phyloP scores from a whole-genome alignment of 2,888 invertebrate species.

The Chironomus tentans region DNA sequence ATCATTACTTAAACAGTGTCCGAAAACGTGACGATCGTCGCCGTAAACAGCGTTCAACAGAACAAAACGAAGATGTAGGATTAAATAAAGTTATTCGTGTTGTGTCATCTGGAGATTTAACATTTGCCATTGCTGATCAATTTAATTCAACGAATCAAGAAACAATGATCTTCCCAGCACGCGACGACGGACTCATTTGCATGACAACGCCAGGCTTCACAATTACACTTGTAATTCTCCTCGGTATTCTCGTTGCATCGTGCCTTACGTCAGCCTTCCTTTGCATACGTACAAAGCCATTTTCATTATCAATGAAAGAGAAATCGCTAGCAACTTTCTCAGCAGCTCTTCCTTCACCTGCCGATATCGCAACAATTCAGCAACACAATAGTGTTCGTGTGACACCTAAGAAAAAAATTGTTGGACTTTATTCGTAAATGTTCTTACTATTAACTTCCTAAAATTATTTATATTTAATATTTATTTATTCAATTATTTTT shows the following conservation, averaged over 20 bases:
- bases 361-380: constrained; percentile 25
- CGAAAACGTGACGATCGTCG: constrained; percentile 65
- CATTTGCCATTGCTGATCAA: constrained; percentile 68
- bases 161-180: constrained; percentile 63
- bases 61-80: constrained; percentile 67
- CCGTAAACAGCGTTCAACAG: constrained; percentile 53
- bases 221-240: constrained; percentile 70
- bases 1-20: constrained; percentile 51
- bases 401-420: constrained; percentile 18
- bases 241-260: constrained; percentile 73
- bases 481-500: background rate
- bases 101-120: constrained; percentile 82
- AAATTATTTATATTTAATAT: background rate
- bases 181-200: constrained; percentile 66
- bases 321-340: constrained; percentile 28
- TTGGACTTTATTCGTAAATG: constrained; percentile 19
- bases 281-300: constrained; percentile 69
- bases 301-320: constrained; percentile 45
- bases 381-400: constrained; percentile 25
- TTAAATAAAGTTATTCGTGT: constrained; percentile 83
- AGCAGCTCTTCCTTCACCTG: background rate
- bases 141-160: constrained; percentile 47
- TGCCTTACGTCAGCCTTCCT: constrained; percentile 79
- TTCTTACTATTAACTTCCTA: background rate
- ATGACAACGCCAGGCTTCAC: constrained; percentile 94